phyloP scores from a whole-genome alignment of 2,888 invertebrate species.

The Morinoia aosen region DNA sequence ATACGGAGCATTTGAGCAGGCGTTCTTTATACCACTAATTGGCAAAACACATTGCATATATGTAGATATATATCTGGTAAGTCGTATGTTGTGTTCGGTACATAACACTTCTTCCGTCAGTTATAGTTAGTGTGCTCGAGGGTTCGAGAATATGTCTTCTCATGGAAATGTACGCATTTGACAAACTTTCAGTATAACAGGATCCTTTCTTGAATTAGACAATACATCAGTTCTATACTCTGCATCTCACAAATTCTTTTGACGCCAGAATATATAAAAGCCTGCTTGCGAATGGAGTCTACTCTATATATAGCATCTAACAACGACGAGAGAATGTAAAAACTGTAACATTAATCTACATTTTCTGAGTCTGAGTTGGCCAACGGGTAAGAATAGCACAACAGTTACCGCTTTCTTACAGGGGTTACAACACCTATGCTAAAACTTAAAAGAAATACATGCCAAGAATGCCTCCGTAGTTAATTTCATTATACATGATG shows the following conservation, averaged over 20 bases:
- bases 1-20: background rate
- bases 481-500: background rate
- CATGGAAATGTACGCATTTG: background rate
- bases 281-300: background rate
- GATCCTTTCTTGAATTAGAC: background rate
- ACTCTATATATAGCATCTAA: background rate
- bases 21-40: background rate
- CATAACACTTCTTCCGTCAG: background rate
- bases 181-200: background rate
- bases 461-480: background rate
- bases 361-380: background rate
- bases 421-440: background rate
- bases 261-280: too few relatives aligned
- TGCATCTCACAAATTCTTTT: background rate
- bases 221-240: background rate
- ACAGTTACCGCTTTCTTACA: background rate
- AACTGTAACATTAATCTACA: background rate
- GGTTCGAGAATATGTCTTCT: background rate
- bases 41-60: background rate
- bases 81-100: background rate
- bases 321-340: background rate
- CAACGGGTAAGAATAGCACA: background rate
- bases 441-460: background rate
- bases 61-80: background rate
- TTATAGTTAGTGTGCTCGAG: background rate